Conservation (phyloP, 2,797 vertebrate species). For the Cottoperca gobio region DNA sequence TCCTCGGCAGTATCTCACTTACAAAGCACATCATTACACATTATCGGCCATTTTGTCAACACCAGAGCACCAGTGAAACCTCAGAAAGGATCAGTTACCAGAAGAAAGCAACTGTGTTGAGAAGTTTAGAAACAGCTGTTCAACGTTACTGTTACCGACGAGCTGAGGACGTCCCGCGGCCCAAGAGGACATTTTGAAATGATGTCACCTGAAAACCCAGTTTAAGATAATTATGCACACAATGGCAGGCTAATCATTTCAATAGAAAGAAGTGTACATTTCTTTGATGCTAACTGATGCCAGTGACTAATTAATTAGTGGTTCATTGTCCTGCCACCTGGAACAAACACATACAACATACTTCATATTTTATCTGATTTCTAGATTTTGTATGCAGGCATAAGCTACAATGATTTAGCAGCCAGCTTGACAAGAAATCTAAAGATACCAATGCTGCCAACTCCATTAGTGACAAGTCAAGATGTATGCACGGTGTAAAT, state of each 20-base stretch:
- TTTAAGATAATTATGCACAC: constrained; percentile 38
- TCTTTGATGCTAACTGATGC: constrained; percentile 14
- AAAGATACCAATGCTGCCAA: background rate
- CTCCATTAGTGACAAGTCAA: background rate
- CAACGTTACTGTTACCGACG: background rate
- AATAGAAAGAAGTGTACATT: background rate
- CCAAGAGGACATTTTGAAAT: constrained; percentile 19
- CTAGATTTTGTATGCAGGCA: background rate
- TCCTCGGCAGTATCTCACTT: background rate
- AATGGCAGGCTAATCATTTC: constrained; percentile 11
- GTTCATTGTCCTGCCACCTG: background rate
- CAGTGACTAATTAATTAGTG: constrained; percentile 39
- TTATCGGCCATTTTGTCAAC: background rate
- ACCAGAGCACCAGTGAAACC: background rate
- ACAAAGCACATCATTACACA: background rate
- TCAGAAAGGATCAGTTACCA: constrained; percentile 1
- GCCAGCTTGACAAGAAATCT: background rate
- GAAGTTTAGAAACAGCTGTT: constrained; percentile 31
- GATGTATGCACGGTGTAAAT: background rate
- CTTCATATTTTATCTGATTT: background rate
- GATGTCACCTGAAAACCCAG: constrained; percentile 32
- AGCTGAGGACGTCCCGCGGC: constrained; percentile 11
- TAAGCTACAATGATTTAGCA: background rate
- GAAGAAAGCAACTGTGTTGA: background rate
- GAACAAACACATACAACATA: background rate